Base-by-base conservation (phyloP, 2,888 invertebrate genomes). In the Drosophila colorata region DNA sequence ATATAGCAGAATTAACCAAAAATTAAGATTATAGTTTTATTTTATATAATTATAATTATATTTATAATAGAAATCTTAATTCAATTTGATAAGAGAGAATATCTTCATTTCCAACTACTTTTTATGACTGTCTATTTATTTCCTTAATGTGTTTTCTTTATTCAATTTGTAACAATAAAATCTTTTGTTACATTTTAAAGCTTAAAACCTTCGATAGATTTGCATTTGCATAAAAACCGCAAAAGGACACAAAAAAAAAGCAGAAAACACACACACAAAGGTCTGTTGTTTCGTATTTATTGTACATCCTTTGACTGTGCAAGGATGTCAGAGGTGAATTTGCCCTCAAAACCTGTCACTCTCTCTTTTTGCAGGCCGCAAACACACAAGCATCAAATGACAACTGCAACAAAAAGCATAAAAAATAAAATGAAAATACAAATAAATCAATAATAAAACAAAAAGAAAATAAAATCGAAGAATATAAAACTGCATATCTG, bases 401-500 rank as follows among this genome's bases (percentile, higher is more conserved):
- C 18, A 40, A 40, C 13, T 9, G 9, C 28, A 28, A 28, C 28
- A 20, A 16, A n/a, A 33, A 11, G 6, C 8, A 61, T 38, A 13
- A 33, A 61, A 41, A 13, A 33, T 33, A 35, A 37, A 20, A 48
- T 48, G 46, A 44, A 52, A 31, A 69, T 48, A 49, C 4, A 20
- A 14, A 75, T 69, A 75, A 78, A 79, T 76, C 56, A 71, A 85
- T 74, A 67, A 57, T 61, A 60, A 53, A 7, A 25, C 60, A 16
- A n/a, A 25, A 40, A 14, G 46, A 35, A 11, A 49, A n/a, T n/a
- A 55, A 48, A 61, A 47, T 49, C 58, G 14, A 14, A 58, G 37
- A 71, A 75, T 61, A 69, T 58, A 49, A 69, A 84, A 87, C 85
- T 87, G 87, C 83, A 84, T 83, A 83, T 87, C 80, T 77, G 68